Percentiles rank a stretch among this genome's conserved stretches.
Evolutionary conservation across 1,140 invertebrate species (phyloP).

Genomic region (Diachasma alloeum): DNA sequence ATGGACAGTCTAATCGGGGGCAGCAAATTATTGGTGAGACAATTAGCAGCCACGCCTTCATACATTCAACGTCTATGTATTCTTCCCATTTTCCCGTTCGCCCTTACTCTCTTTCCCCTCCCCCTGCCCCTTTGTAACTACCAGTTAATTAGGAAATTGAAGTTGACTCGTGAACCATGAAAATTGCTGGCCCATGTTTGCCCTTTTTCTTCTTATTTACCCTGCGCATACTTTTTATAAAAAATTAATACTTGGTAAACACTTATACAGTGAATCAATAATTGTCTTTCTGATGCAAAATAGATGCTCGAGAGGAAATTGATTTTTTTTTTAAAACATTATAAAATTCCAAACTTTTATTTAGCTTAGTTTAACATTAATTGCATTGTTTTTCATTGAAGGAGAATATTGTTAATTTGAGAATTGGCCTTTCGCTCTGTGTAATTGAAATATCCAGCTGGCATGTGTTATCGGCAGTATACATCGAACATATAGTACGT

Average conservation of each 20-base stretch:
- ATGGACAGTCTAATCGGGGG: background rate
- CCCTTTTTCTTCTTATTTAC: background rate
- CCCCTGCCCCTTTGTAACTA: background rate
- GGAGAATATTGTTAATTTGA: too few species aligned
- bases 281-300: too few species aligned
- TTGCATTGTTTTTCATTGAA: too few species aligned
- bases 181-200: background rate
- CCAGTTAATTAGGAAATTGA: constrained; percentile 26
- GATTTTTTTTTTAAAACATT: too few species aligned
- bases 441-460: background rate
- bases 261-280: too few species aligned
- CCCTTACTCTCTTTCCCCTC: background rate
- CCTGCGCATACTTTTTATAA: background rate
- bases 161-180: constrained; percentile 15
- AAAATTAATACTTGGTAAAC: too few species aligned
- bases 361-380: too few species aligned
- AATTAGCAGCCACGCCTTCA: constrained; percentile 25
- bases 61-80: background rate
- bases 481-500: background rate
- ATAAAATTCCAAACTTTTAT: too few species aligned
- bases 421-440: too few species aligned
- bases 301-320: too few species aligned
- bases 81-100: background rate
- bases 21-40: constrained; percentile 20
- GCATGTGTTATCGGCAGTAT: background rate